These are phyloP conservation scores for Liparis tanakae DNA, from an alignment of 2,797 vertebrate species.

Conservation along the genomic window DNA sequence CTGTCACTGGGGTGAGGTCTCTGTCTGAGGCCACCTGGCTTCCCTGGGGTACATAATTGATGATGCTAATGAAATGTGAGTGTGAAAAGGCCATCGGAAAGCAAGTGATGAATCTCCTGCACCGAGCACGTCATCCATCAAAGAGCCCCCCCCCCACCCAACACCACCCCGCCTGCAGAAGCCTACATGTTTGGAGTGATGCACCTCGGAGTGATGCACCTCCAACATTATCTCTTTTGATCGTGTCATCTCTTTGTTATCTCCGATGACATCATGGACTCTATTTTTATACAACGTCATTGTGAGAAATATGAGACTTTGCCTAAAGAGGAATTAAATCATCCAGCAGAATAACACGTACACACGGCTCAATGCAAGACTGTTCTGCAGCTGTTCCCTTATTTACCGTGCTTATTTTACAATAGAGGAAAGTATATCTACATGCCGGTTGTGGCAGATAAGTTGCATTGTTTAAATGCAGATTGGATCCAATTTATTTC, in stretches of 20 bases:
- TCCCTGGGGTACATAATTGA: slow-evolving; percentile 70
- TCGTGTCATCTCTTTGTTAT: slow-evolving; percentile 74
- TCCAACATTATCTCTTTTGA: slow-evolving; percentile 73
- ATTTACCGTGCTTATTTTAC: slow-evolving; percentile 54
- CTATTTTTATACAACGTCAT: slow-evolving; percentile 61
- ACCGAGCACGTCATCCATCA: slow-evolving; percentile 75
- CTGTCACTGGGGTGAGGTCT: slow-evolving; percentile 59
- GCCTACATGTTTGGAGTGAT: slow-evolving; percentile 63
- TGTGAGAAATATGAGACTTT: slow-evolving; percentile 62
- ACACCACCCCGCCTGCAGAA: slow-evolving; percentile 14
- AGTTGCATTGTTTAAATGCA: slow-evolving; percentile 71
- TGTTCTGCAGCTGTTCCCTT: slow-evolving; percentile 17
- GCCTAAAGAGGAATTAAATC: slow-evolving; percentile 56
- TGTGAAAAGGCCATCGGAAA: slow-evolving; percentile 62
- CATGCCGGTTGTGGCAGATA: slow-evolving; percentile 59
- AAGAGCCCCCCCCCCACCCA: slow-evolving; percentile 10
- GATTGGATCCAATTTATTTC: slow-evolving; percentile 68
- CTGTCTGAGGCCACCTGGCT: slow-evolving; percentile 66
- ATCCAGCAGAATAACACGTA: slow-evolving; percentile 41
- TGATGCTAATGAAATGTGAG: slow-evolving; percentile 78
- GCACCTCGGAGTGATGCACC: slow-evolving; percentile 66
- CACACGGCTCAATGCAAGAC: not conserved
- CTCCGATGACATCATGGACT: slow-evolving; percentile 60
- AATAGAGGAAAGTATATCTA: slow-evolving; percentile 48
- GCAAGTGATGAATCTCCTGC: slow-evolving; percentile 73